Conservation (phyloP, 2,113 vertebrate genomes). For the Gasterosteus aculeatus region DNA sequence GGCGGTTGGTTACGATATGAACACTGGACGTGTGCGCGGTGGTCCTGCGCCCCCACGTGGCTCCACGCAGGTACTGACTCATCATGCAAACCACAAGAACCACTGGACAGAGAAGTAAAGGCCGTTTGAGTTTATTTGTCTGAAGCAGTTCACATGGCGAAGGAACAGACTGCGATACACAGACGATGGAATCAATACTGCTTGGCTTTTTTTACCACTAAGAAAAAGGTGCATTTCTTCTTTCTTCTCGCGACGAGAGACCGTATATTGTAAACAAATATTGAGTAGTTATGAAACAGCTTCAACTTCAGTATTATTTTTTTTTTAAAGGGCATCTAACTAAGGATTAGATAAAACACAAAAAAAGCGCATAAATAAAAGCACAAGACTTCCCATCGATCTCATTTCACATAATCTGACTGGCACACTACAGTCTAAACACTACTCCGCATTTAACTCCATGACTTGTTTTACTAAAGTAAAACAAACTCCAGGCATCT, state of each 20-base stretch:
- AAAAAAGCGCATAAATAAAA: conserved; percentile 63
- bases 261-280: conserved; percentile 7
- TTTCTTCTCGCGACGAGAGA: background rate
- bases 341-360: conserved; percentile 27
- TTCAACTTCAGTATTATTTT: background rate
- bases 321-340: background rate
- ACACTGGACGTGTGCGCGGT: background rate
- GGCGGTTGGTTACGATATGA: background rate
- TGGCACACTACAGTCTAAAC: conserved; percentile 29
- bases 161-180: conserved; percentile 6
- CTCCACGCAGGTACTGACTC: background rate
- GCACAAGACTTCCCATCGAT: conserved; percentile 24
- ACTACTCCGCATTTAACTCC: conserved; percentile 4
- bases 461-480: conserved; percentile 33
- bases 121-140: conserved; percentile 53
- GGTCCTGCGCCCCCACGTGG: conserved; percentile 64
- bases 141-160: conserved; percentile 36
- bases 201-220: conserved; percentile 6
- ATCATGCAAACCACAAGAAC: background rate
- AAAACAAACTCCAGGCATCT: conserved; percentile 42
- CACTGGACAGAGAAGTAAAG: background rate
- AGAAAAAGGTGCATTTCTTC: conserved; percentile 28
- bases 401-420: conserved; percentile 27
- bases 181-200: conserved; percentile 55
- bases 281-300: conserved; percentile 15